Conservation (phyloP, 2,113 vertebrate species). For the Corvus hawaiiensis region DNA sequence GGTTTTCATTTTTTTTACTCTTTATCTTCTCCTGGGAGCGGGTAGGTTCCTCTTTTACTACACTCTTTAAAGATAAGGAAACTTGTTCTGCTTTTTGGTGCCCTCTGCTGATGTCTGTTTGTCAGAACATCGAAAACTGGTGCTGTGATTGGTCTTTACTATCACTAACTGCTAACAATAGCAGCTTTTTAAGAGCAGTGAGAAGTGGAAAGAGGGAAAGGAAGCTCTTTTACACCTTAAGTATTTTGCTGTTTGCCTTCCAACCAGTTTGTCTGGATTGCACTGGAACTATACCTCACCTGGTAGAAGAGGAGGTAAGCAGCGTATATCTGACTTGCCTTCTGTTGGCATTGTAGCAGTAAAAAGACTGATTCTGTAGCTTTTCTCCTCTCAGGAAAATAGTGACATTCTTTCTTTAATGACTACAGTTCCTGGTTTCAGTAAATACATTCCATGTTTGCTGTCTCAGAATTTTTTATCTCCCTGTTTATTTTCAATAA, state of each 20-base stretch:
- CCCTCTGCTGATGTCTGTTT: background rate
- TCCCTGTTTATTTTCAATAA: background rate
- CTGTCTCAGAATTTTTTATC: background rate
- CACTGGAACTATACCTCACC: background rate
- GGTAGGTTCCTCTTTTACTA: background rate
- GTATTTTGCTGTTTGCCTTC: background rate
- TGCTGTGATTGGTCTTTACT: background rate
- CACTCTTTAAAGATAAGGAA: background rate
- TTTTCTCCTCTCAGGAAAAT: background rate
- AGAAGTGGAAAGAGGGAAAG: background rate
- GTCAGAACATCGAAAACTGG: background rate
- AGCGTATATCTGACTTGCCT: background rate
- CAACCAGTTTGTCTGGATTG: background rate
- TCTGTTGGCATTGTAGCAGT: background rate
- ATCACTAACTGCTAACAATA: background rate
- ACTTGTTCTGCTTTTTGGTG: background rate
- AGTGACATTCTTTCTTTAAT: background rate
- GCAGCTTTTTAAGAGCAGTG: background rate
- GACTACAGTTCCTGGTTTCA: background rate
- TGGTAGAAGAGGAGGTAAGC: background rate
- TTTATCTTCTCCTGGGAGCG: rapidly evolving
- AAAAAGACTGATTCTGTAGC: background rate
- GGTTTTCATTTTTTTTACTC: background rate
- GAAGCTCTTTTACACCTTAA: background rate
- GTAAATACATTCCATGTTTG: background rate